Evolutionary conservation across 2,797 vertebrate genomes (phyloP).

Genomic region (Hafferia zeledoni): DNA sequence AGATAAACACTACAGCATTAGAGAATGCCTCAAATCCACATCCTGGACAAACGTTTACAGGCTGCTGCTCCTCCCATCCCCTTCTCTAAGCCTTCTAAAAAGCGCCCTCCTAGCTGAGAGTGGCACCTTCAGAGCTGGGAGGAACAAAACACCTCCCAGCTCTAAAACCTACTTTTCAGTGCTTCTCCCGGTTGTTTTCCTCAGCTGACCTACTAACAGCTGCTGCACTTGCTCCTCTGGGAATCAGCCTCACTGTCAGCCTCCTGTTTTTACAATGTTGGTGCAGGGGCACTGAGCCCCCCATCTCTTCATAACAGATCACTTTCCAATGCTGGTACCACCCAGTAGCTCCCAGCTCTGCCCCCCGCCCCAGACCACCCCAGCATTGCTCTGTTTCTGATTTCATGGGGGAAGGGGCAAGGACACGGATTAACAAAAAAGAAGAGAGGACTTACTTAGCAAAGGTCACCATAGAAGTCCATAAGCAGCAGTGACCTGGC

Average conservation of each 20-base stretch:
- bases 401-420: accelerated
- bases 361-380: background rate
- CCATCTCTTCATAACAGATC: accelerated
- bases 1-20: background rate
- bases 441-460: background rate
- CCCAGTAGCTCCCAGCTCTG: background rate
- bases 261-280: background rate
- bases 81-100: background rate
- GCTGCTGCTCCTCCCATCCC: background rate
- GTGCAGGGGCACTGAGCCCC: background rate
- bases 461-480: background rate
- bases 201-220: background rate
- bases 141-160: background rate
- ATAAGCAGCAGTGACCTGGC: background rate
- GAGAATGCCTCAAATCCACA: background rate
- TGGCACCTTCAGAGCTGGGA: background rate
- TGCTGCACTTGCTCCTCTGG: background rate
- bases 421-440: background rate
- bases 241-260: background rate
- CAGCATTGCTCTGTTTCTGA: accelerated
- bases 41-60: background rate
- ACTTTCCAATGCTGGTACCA: background rate
- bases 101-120: background rate
- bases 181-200: background rate
- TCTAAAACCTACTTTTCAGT: slow-evolving; percentile 9